Conservation (phyloP, 2,888 invertebrate genomes). For the Chymomyza fuscimana region DNA sequence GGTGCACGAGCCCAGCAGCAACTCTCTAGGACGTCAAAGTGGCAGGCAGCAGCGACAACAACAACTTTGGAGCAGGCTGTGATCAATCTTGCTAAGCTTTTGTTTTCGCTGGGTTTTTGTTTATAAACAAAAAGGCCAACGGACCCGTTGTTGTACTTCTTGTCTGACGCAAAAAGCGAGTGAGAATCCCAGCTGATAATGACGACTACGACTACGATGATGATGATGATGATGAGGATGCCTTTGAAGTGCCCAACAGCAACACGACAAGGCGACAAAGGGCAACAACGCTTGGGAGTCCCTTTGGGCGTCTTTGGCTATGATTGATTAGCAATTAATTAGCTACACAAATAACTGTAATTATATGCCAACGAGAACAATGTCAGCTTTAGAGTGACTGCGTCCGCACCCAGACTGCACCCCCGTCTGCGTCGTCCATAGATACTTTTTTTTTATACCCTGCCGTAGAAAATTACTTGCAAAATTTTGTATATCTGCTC, state of each 20-base stretch:
- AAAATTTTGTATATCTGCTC: constrained; percentile 42
- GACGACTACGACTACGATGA: not conserved
- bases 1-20: constrained; percentile 51
- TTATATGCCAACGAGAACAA: constrained; percentile 68
- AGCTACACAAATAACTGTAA: constrained; percentile 77
- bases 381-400: constrained; percentile 30
- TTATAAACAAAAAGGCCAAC: constrained; percentile 41
- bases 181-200: constrained; percentile 4
- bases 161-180: constrained; percentile 14
- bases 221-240: constrained; percentile 39
- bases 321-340: constrained; percentile 79
- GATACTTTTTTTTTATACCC: constrained; percentile 46
- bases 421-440: not conserved
- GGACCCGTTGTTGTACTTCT: constrained; percentile 6
- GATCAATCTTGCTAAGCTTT: constrained; percentile 77
- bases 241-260: constrained; percentile 61
- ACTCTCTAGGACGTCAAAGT: constrained; percentile 17
- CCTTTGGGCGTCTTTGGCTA: constrained; percentile 55
- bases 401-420: not conserved
- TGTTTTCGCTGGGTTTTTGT: constrained; percentile 74
- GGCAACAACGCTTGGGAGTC: constrained; percentile 29
- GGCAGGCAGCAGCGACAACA: constrained; percentile 20
- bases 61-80: constrained; percentile 44
- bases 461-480: constrained; percentile 62
- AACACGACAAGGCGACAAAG: constrained; percentile 30